Conservation (phyloP, 2,797 vertebrate species). For the Crotalus adamanteus region DNA sequence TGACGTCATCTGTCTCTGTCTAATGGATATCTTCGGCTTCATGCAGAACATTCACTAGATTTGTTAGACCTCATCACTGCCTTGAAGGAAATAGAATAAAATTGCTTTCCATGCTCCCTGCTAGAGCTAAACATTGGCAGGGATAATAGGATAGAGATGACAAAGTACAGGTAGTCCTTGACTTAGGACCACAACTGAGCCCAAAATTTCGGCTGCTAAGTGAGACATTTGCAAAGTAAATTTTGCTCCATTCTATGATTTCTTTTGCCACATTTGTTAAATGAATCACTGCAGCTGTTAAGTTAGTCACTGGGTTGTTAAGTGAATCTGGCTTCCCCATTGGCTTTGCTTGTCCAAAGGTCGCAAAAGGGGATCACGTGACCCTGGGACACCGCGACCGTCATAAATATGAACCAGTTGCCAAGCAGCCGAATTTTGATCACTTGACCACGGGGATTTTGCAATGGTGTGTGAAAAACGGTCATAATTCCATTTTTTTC, state of each 20-base stretch:
- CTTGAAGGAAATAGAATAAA: background rate
- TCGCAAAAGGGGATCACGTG: background rate
- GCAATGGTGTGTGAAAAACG: background rate
- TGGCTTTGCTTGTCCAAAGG: background rate
- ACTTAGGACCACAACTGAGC: background rate
- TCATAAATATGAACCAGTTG: background rate
- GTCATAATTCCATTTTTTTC: background rate
- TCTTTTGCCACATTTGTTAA: background rate
- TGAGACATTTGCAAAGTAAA: background rate
- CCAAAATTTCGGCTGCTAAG: background rate
- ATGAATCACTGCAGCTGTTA: background rate
- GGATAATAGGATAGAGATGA: background rate
- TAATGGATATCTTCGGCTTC: background rate
- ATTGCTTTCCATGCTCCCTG: too few species aligned
- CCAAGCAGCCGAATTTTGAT: background rate
- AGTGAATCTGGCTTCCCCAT: background rate
- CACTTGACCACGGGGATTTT: background rate
- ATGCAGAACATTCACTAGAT: background rate
- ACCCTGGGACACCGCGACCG: background rate
- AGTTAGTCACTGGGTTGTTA: background rate
- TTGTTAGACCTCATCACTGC: background rate
- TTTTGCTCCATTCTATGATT: background rate
- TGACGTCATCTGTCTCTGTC: background rate
- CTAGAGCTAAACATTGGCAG: background rate
- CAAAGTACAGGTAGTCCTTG: background rate